Conservation (phyloP, 2,888 invertebrate species). For the Aleiodes testaceus region DNA sequence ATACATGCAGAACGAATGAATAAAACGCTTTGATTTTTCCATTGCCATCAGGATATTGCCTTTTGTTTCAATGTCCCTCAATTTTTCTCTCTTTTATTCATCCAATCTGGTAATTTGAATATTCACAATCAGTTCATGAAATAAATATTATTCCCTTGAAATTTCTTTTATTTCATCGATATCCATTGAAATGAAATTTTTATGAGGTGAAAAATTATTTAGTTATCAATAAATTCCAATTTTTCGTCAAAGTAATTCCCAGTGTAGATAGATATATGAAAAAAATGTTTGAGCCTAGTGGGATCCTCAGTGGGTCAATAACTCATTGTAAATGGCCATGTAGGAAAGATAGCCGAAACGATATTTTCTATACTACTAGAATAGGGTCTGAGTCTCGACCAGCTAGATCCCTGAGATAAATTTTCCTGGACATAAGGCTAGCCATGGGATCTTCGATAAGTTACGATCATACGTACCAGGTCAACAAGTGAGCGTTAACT, state of each 20-base stretch:
- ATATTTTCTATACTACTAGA: slow-evolving; percentile 38
- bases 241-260: slow-evolving; percentile 12
- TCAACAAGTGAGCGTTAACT: slow-evolving; percentile 68
- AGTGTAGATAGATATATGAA: background rate
- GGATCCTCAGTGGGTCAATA: slow-evolving; percentile 26
- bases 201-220: background rate
- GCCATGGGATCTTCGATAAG: slow-evolving; percentile 40
- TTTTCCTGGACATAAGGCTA: slow-evolving; percentile 41
- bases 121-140: slow-evolving; percentile 13
- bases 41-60: background rate
- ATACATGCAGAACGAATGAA: background rate
- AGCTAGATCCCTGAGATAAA: slow-evolving; percentile 41
- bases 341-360: slow-evolving; percentile 20
- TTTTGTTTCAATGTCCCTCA: background rate
- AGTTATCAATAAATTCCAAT: slow-evolving; percentile 20
- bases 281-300: slow-evolving; percentile 11
- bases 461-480: slow-evolving; percentile 54
- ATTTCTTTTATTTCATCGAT: background rate
- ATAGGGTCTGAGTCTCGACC: slow-evolving; percentile 29
- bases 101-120: background rate
- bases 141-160: background rate
- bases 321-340: slow-evolving; percentile 34
- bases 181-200: background rate
- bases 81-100: background rate
- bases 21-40: slow-evolving; percentile 8